These are phyloP conservation scores for Gallinago paraguaiae DNA, from an alignment of 2,113 vertebrate species.

Conservation along the genomic window DNA sequence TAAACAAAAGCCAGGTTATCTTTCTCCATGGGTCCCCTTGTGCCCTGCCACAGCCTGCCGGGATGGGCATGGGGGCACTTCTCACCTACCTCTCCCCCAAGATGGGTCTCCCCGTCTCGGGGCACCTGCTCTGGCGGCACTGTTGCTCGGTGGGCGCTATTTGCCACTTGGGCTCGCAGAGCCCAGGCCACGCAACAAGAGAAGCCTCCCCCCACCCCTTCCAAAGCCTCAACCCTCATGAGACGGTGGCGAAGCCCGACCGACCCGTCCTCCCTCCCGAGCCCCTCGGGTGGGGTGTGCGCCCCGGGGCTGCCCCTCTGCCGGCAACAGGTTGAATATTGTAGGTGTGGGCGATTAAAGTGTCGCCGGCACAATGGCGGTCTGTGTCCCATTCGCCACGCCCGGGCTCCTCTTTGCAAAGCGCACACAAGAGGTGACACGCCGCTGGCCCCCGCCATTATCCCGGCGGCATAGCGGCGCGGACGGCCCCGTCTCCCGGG, in stretches of 20 bases:
- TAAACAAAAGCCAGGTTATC: too few species aligned
- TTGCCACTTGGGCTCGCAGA: not conserved
- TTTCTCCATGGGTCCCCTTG: fast-evolving
- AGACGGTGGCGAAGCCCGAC: not conserved
- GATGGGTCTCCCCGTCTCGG: fast-evolving
- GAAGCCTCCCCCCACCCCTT: too few species aligned
- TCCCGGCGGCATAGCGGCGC: conserved; percentile 94
- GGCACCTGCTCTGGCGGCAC: not conserved
- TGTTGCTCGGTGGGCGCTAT: not conserved
- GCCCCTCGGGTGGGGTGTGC: conserved; percentile 75
- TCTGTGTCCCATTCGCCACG: conserved; percentile 99
- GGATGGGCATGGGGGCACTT: fast-evolving
- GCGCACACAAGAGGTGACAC: conserved; percentile 85
- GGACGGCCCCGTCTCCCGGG: conserved; percentile 87
- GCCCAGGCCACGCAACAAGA: fast-evolving
- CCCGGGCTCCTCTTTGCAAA: conserved; percentile 88
- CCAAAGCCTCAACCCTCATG: not conserved
- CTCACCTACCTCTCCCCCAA: not conserved
- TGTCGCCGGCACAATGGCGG: conserved; percentile 92
- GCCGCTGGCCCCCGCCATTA: conserved; percentile 86
- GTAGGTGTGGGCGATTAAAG: conserved; percentile 98
- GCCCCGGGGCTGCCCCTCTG: conserved; percentile 87
- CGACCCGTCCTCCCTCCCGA: not conserved
- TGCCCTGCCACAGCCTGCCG: not conserved
- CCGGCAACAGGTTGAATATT: conserved; percentile 99